Evolutionary conservation across 2,113 vertebrate genomes (phyloP).

Genomic region (Arvicanthis niloticus): DNA sequence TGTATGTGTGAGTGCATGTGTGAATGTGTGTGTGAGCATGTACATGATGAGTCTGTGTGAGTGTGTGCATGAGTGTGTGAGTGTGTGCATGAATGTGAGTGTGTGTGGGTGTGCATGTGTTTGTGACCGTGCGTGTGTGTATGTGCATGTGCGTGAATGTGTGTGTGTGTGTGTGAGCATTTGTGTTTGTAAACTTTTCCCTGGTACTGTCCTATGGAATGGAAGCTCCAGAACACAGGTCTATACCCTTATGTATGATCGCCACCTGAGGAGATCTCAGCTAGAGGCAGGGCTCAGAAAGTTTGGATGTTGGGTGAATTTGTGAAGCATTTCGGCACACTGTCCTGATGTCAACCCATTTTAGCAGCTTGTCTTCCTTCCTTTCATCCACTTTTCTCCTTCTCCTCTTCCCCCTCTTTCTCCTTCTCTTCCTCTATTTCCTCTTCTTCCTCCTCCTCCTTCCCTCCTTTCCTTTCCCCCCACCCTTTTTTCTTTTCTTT

Average conservation of each 20-base stretch:
- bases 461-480: not conserved
- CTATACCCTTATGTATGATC: not conserved
- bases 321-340: not conserved
- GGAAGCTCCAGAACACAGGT: not conserved
- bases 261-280: not conserved
- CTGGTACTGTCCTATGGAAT: not conserved
- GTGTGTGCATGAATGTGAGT: not conserved
- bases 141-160: not conserved
- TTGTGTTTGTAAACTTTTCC: not conserved
- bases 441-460: rapidly evolving
- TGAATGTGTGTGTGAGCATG: not conserved
- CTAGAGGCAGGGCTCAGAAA: not conserved
- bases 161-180: not conserved
- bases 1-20: not conserved
- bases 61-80: not conserved
- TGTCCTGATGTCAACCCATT: not conserved
- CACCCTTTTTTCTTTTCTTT: no score
- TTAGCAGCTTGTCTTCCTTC: not conserved
- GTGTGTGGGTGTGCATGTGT: not conserved
- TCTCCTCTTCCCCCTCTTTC: not conserved
- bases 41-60: not conserved
- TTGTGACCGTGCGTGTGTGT: not conserved
- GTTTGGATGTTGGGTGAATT: not conserved
- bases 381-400: not conserved
- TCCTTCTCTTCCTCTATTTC: no score